Base-by-base conservation (phyloP, 2,888 invertebrate genomes). In the Margaritifera margaritifera region DNA sequence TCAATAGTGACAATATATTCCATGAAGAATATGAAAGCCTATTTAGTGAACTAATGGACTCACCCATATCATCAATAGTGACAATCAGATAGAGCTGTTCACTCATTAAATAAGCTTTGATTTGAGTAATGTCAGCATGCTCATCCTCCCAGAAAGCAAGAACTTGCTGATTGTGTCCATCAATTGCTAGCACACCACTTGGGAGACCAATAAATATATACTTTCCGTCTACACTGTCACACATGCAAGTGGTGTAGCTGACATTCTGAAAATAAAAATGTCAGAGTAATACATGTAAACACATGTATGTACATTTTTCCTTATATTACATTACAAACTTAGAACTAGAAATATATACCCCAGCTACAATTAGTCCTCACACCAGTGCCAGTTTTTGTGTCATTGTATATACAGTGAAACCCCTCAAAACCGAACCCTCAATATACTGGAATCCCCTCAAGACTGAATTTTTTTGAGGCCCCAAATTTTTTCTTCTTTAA, bases 1-100 rank as follows among this genome's bases (percentile, higher is more conserved):
- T 87, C 87, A 52, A 87, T 68, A 5, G 85, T 80, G 11, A 79
- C 66, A 27, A n/a, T n/a, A n/a, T n/a, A n/a, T n/a, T n/a, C n/a
- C n/a, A 53, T 53, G 54, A 20, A 19, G 54, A 18, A 53, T 18
- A 53, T 53, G 18, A 53, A 19, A 20, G 54, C 18, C 20, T 18
- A 22, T 22, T 22, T 56, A 15, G 56, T 56, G 56, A 19, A 11
- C 22, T 22, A 56, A 6, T 24, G 27, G 56, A 57, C 72, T 57
- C 77, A 88, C 88, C 88, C 84, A 86, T 84, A 65, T 87, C 87
- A 83, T 87, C 87, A 52, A 87, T 68, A 6, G 85, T 80, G 11
- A 79, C 66, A 31, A 87, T 66, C 6, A 83, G 68, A 70, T 86
- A 83, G 20, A 77, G 77, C 42, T 84, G 78, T 53, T 77, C 80